These are phyloP conservation scores for human DNA, from an alignment of 2,113 vertebrate genomes.

Conservation along the genomic window DNA sequence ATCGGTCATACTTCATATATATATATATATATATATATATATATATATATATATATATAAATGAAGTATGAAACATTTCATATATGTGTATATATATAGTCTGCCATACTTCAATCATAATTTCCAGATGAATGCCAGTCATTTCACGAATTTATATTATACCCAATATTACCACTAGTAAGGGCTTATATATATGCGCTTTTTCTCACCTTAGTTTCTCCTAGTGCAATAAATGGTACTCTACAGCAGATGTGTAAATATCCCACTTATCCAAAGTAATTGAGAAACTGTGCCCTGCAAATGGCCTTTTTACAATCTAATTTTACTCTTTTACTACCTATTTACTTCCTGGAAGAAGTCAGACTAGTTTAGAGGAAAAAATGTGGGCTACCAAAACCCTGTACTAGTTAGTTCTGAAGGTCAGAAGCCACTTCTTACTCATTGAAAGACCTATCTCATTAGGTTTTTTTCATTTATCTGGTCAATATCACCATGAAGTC, in stretches of 20 bases:
- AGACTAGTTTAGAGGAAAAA: neutral
- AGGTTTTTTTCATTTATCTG: neutral
- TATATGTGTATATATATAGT: too few relatives aligned
- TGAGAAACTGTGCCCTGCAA: neutral
- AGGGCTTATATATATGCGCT: neutral
- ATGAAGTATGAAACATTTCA: too few relatives aligned
- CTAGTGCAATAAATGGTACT: neutral
- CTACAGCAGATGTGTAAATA: neutral
- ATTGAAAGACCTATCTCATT: neutral
- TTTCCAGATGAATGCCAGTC: neutral
- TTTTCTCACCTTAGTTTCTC: neutral
- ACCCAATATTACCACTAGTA: neutral
- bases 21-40: too few relatives aligned
- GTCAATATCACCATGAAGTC: neutral
- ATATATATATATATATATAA: too few relatives aligned
- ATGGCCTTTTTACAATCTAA: neutral
- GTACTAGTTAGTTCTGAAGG: neutral
- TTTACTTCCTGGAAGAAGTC: neutral
- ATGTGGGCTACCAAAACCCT: neutral
- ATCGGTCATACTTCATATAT: neutral
- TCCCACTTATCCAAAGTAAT: neutral
- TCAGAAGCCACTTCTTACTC: neutral
- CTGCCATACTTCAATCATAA: neutral
- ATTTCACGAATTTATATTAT: slow-evolving; percentile 22
- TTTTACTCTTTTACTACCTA: neutral